Evolutionary conservation across 2,113 vertebrate species (phyloP).

Genomic region (Peucedramus taeniatus): DNA sequence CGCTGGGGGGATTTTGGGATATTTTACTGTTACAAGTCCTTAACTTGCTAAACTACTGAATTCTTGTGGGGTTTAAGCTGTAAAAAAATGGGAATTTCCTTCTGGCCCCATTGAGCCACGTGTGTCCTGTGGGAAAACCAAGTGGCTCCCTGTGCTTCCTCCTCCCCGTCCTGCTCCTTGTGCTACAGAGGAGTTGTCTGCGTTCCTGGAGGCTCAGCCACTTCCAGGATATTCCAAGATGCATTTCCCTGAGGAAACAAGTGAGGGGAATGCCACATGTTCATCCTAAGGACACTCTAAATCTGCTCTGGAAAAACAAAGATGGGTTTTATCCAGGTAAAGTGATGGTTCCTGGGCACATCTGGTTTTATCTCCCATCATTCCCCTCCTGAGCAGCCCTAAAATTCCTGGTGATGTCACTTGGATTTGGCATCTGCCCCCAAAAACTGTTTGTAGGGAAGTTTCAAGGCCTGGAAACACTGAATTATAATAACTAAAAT

Average conservation of each 20-base stretch:
- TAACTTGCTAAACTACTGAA: constrained; percentile 66
- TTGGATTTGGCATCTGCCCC: neutral
- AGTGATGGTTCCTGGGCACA: neutral
- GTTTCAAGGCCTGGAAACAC: neutral
- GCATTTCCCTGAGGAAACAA: neutral
- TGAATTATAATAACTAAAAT: neutral
- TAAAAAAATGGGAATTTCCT: neutral
- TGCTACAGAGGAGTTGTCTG: neutral
- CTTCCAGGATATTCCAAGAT: neutral
- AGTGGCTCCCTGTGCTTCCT: neutral
- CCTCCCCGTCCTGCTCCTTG: neutral
- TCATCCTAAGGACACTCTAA: neutral
- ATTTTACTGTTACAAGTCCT: constrained; percentile 65
- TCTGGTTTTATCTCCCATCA: neutral
- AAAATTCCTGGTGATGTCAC: neutral
- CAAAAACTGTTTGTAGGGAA: neutral
- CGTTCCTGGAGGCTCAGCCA: neutral
- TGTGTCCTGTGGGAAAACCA: neutral
- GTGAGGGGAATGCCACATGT: neutral
- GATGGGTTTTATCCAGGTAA: neutral
- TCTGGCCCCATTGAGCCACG: neutral
- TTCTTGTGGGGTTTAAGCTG: neutral
- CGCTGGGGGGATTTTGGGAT: neutral
- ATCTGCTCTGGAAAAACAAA: neutral
- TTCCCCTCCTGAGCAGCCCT: neutral